These are phyloP conservation scores for Habroteleia sp. DNA, from an alignment of 2,888 invertebrate species.

Conservation along the genomic window DNA sequence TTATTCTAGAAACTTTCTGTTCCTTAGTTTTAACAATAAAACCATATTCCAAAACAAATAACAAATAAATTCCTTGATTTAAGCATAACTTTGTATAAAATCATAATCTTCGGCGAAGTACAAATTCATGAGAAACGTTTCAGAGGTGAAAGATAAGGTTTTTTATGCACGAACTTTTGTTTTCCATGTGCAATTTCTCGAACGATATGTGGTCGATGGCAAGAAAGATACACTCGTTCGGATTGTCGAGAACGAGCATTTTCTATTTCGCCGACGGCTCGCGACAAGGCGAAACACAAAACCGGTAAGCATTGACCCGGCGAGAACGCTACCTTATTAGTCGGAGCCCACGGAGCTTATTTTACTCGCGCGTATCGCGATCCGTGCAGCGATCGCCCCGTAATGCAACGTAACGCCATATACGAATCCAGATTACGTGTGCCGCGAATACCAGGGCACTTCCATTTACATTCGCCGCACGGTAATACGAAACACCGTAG, in stretches of 20 bases:
- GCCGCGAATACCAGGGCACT: slow-evolving; percentile 33
- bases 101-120: not conserved
- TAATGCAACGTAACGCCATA: slow-evolving; percentile 62
- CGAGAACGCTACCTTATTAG: slow-evolving; percentile 76
- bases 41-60: too few relatives aligned
- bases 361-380: slow-evolving; percentile 68
- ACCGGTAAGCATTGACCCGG: slow-evolving; percentile 80
- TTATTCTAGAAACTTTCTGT: too few relatives aligned
- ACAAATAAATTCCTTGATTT: too few relatives aligned
- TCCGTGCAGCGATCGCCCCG: slow-evolving; percentile 58
- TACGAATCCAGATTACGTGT: slow-evolving; percentile 59
- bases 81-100: too few relatives aligned
- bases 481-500: slow-evolving; percentile 24
- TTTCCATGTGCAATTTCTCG: slow-evolving; percentile 50
- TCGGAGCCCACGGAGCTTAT: slow-evolving; percentile 71
- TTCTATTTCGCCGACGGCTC: slow-evolving; percentile 61
- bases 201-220: slow-evolving; percentile 56
- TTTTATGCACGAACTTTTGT: slow-evolving; percentile 47
- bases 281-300: slow-evolving; percentile 74
- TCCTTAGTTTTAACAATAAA: too few relatives aligned
- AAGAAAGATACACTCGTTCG: slow-evolving; percentile 51
- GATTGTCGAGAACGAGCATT: slow-evolving; percentile 57
- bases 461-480: slow-evolving; percentile 28
- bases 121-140: slow-evolving; percentile 50
- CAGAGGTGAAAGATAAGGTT: slow-evolving; percentile 51